phyloP scores from a whole-genome alignment of 2,888 invertebrate genomes.

The Podabrus alpinus region DNA sequence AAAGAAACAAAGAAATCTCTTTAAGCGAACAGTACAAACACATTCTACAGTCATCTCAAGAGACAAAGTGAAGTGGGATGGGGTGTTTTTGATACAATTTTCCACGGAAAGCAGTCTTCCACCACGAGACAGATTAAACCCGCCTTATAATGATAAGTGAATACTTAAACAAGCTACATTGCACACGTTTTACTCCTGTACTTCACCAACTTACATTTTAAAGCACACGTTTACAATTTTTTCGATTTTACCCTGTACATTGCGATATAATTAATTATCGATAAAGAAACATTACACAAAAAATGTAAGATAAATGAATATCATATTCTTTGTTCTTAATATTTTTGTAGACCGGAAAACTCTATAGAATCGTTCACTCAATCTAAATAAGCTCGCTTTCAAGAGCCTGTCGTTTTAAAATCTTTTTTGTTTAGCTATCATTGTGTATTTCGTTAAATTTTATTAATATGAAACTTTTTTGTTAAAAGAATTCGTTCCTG shows the following conservation, averaged over 20 bases:
- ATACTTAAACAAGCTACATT: conserved; percentile 29
- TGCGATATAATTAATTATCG: background rate
- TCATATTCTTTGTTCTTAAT: background rate
- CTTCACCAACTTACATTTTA: background rate
- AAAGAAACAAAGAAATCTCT: conserved; percentile 36
- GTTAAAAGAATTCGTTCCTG: background rate
- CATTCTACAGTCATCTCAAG: conserved; percentile 32
- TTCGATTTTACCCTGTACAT: background rate
- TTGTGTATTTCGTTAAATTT: background rate
- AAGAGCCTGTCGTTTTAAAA: background rate
- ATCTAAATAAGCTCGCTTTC: background rate
- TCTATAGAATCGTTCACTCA: background rate
- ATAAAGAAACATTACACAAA: background rate
- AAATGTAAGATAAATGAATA: background rate
- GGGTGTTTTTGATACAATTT: conserved; percentile 24
- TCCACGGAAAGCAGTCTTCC: conserved; percentile 6
- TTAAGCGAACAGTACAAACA: conserved; percentile 33
- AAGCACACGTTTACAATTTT: background rate
- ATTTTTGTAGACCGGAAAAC: background rate
- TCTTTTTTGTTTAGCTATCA: background rate
- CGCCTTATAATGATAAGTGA: conserved; percentile 23
- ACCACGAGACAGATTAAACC: conserved; percentile 30
- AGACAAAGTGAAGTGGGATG: conserved; percentile 28
- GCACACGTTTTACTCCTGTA: conserved; percentile 9
- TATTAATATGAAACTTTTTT: background rate